Conservation (phyloP, 2,888 invertebrate genomes). For the Megaustenia siamemsis region DNA sequence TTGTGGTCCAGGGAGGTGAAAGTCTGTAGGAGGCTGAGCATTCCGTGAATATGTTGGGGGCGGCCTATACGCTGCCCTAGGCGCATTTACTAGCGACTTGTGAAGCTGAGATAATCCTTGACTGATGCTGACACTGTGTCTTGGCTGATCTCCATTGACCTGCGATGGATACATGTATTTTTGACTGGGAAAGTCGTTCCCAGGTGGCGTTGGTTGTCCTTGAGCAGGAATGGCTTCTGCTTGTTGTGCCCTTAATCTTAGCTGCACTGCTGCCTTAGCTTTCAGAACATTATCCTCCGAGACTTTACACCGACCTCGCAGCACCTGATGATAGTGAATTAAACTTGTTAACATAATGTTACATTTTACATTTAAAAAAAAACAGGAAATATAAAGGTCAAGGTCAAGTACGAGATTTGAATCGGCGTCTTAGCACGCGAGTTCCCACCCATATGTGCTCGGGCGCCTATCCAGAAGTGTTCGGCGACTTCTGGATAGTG, state of each 20-base stretch:
- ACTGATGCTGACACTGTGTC: not conserved
- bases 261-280: constrained; percentile 11
- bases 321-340: constrained; percentile 37
- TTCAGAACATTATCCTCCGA: constrained; percentile 20
- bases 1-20: not conserved
- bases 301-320: constrained; percentile 33
- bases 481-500: too few species aligned
- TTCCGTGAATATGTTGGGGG: too few species aligned
- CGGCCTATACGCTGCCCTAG: too few species aligned
- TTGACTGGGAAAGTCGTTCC: too few species aligned
- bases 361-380: too few species aligned
- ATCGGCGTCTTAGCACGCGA: too few species aligned
- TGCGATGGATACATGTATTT: not conserved
- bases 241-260: not conserved
- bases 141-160: not conserved
- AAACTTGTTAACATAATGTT: too few species aligned
- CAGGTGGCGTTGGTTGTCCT: not conserved
- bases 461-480: too few species aligned
- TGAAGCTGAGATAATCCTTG: constrained; percentile 26
- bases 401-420: too few species aligned
- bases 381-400: too few species aligned
- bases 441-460: too few species aligned
- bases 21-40: not conserved
- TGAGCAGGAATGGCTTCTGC: not conserved
- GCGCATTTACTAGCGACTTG: not conserved